Percentiles rank a stretch among this genome's conserved stretches.
phyloP scores from a whole-genome alignment of 2,797 vertebrate genomes.

The Pantherophis alleghaniensis region DNA sequence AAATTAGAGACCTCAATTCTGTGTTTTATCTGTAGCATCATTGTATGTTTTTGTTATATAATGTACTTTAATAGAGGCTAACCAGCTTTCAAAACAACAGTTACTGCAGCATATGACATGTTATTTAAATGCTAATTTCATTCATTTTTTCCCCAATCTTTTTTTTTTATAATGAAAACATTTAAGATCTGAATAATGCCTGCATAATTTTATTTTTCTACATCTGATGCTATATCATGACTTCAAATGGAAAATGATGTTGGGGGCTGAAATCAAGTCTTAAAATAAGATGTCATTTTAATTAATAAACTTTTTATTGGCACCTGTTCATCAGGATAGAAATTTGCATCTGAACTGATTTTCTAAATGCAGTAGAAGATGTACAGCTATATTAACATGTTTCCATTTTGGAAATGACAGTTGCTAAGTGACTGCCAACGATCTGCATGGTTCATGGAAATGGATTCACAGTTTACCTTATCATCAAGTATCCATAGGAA shows the following conservation, averaged over 20 bases:
- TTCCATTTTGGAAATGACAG: constrained; percentile 4
- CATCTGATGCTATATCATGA: constrained; percentile 31
- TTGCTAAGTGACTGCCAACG: constrained; percentile 23
- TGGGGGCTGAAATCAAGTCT: constrained; percentile 37
- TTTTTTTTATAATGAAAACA: constrained; percentile 26
- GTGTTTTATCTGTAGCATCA: constrained; percentile 18
- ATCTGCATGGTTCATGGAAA: neutral
- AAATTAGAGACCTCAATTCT: constrained; percentile 27
- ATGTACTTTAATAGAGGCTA: constrained; percentile 50
- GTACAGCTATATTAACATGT: constrained; percentile 12
- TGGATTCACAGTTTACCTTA: neutral
- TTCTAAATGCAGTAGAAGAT: constrained; percentile 19
- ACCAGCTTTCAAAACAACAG: constrained; percentile 37
- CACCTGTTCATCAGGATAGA: constrained; percentile 54
- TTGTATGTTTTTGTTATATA: constrained; percentile 43
- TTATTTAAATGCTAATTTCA: constrained; percentile 62
- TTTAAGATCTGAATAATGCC: constrained; percentile 48
- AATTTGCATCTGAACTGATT: constrained; percentile 46
- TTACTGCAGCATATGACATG: constrained; percentile 40
- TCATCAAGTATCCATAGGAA: neutral
- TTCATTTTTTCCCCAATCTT: constrained; percentile 44
- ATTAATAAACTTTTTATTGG: constrained; percentile 45
- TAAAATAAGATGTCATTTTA: constrained; percentile 34
- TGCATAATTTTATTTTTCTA: constrained; percentile 60
- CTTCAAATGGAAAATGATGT: neutral